phyloP scores from a whole-genome alignment of 2,113 vertebrate species.

The Poeciliopsis turrubarensis region DNA sequence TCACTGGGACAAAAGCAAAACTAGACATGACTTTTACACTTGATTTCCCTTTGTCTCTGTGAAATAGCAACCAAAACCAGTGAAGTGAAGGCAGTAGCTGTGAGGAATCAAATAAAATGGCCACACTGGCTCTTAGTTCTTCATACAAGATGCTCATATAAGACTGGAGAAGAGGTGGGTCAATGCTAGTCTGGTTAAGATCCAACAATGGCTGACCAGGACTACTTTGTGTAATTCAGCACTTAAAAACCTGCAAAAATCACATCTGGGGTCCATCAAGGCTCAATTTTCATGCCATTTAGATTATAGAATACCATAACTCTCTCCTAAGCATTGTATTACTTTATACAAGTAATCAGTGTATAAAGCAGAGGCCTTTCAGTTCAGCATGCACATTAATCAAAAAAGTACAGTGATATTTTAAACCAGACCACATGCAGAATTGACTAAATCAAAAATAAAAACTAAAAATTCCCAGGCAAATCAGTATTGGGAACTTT shows the following conservation, averaged over 20 bases:
- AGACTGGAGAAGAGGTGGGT: not conserved
- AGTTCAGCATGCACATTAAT: too few relatives aligned
- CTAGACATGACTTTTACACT: constrained; percentile 62
- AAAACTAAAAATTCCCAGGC: too few relatives aligned
- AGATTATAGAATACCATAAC: not conserved
- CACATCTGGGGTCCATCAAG: not conserved
- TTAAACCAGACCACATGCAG: too few relatives aligned
- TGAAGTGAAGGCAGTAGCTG: constrained; percentile 33
- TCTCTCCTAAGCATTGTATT: not conserved
- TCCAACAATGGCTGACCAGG: not conserved
- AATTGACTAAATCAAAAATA: too few relatives aligned
- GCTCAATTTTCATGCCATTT: not conserved
- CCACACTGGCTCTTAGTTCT: not conserved
- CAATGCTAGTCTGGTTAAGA: not conserved
- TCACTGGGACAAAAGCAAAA: constrained; percentile 63
- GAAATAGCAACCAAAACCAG: constrained; percentile 37
- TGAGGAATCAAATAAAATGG: constrained; percentile 16
- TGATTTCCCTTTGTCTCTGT: constrained; percentile 40
- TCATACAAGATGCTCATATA: not conserved
- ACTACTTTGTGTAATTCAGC: not conserved
- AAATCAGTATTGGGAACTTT: too few relatives aligned
- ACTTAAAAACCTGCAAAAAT: not conserved
- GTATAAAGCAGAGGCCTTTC: too few relatives aligned
- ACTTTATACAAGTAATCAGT: too few relatives aligned
- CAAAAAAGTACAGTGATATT: too few relatives aligned